Evolutionary conservation across 1,140 invertebrate species (phyloP), one percentile per base, ranked within the genome.

Genomic region (Conopomorpha cramerella): DNA sequence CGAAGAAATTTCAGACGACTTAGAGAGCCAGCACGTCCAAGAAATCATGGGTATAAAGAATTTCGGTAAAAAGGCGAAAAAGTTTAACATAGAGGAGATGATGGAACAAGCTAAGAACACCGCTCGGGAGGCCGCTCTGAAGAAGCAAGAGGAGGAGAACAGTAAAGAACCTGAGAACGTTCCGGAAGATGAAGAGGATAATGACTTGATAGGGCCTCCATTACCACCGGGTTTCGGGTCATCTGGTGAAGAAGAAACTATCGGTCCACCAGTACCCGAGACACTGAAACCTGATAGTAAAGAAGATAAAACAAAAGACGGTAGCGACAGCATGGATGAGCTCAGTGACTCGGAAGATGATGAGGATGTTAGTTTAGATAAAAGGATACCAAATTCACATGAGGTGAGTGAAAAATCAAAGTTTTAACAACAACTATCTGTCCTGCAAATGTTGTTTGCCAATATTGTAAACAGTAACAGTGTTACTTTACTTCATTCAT

Each of bases 61-160:
- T 8, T 91, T 91, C 60, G 89, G 88, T 1, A 89, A 89, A 43
- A 90, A 90, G 52, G 88, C 88, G 0, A 88, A 89, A 57, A 81
- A 82, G 8, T 90, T 89, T 50, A 82, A 90, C 50, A 78, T 91
- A 1, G 78, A 86, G 49, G 81, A 82, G 49, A 65, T 83, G 67
- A 57, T 77, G 31, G 66, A 71, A 12, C 63, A 78, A 43, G 78
- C 80, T 1, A 80, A 65, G 39, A 70, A 79, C 46, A 78, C 67
- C 11, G 80, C 78, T 8, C 59, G 64, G 28, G 55, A 63, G 43
- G 43, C 45, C 0, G 44, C 46, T 23, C 67, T 70, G 38, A 53
- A 46, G 34, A 62, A 61, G 39, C 16, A 45, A 6, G 41, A 62
- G 34, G 40, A 54, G 30, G 55, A 74, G 38, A 45, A 43, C n/a